Base-by-base conservation (phyloP, 2,888 invertebrate species). In the Balanococcus diminutus region DNA sequence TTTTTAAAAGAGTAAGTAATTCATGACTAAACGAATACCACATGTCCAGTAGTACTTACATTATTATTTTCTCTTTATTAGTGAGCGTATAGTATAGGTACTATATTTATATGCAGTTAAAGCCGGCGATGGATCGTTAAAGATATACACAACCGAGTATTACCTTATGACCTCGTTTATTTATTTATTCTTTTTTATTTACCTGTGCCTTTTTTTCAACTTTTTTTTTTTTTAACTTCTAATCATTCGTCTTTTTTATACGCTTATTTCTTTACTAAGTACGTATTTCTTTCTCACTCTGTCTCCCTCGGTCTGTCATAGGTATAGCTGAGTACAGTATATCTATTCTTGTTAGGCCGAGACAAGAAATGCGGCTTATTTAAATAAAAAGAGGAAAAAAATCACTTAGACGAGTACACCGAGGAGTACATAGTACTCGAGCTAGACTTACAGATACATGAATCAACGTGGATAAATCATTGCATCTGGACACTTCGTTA, bases 1-100 rank as follows among this genome's bases (percentile, higher is more conserved):
- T 46, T 46, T 46, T 46, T 46, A 46, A 46, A 46, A 46, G 14
- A 46, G 46, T 46, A 25, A 72, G 72, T 72, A 72, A 72, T 72
- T 72, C 72, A 72, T 32, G 72, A 72, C 72, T 72, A 72, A 72
- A 72, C 72, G 72, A 72, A 72, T 72, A 72, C 72, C 72, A 72
- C 32, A 72, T 72, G 72, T 72, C 72, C 72, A 16, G 82, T 82
- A 82, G 82, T 82, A 82, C 32, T 82, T 82, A 82, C 72, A 81
- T 81, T 82, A 82, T 82, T 82, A 82, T 82, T 82, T 82, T 82
- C 82, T 82, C 82, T 82, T 82, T 82, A 82, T 82, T 82, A 82
- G 82, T 82, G 46, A 46, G 46, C 14, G 28, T 39, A 79, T 31
- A 31, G 42, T 42, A 42, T 42, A 16, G 42, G 42, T 42, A 46